Evolutionary conservation across 1,140 invertebrate species (phyloP), one percentile per base, ranked within the genome.

Genomic region (Cydia pomonella): DNA sequence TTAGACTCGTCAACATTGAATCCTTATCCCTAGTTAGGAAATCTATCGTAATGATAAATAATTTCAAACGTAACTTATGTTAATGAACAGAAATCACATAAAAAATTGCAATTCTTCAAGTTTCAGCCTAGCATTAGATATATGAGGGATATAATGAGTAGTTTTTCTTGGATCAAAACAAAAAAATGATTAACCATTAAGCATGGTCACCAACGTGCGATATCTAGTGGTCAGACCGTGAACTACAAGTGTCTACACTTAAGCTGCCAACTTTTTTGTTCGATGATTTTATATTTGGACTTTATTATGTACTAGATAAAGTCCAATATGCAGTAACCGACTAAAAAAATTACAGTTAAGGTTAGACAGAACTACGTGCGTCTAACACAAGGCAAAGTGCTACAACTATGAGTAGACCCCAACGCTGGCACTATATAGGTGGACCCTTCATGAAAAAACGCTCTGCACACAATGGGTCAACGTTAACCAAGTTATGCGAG

Each of bases 361-460:
- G 18, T n/a, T 23, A 23, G 21, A 59, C 21, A 59, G 21, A 23
- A 23, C 18, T 69, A 69, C 64, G 64, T 69, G 64, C 64, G 29
- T 69, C 64, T 41, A 23, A 69, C 64, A 69, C 33, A 69, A 69
- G 64, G 64, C 64, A 69, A 69, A 38, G 64, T 69, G 64, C 64
- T 69, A 69, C 29, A 38, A 38, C 33, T 66, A 33, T 29, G 64
- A 69, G 64, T 69, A 38, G 29, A 27, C n/a, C 29, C 29, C 27
- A 69, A 69, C 64, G 33, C 6, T 69, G 29, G 64, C 64, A 27
- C 64, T 13, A 21, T n/a, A 63, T 27, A 3, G 25, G 63, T 64
- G 63, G 63, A 21, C 63, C 63, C 63, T 29, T 64, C 16, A n/a
- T n/a, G n/a, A n/a, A n/a, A n/a, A n/a, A n/a, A n/a, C n/a, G n/a